Percentiles rank a stretch among this genome's conserved stretches.
Evolutionary conservation across 2,797 vertebrate genomes (phyloP).

Genomic region (Heterohyrax brucei): DNA sequence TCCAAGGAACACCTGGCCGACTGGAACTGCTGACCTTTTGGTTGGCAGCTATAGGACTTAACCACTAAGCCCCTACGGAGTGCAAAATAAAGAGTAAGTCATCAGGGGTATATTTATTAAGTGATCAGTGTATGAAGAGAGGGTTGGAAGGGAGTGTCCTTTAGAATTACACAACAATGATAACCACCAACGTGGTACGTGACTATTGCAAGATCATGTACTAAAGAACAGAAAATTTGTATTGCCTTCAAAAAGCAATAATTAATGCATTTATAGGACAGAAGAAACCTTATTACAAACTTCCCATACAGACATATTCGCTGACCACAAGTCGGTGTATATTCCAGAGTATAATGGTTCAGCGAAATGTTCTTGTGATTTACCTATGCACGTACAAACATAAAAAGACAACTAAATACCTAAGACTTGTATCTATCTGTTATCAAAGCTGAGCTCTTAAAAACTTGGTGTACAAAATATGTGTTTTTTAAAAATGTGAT

Average conservation of each 20-base stretch:
- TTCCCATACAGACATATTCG: not conserved
- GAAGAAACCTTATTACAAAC: conserved; percentile 27
- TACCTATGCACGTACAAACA: not conserved
- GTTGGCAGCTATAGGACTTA: too few species aligned
- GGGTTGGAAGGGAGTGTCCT: not conserved
- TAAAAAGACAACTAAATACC: not conserved
- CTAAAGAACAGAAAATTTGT: not conserved
- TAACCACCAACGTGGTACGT: not conserved
- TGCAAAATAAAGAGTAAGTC: conserved; percentile 51
- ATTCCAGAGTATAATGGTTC: not conserved
- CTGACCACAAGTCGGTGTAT: conserved; percentile 7
- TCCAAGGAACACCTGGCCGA: too few species aligned
- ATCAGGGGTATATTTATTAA: conserved; percentile 57
- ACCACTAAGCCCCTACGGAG: too few species aligned
- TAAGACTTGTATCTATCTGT: conserved; percentile 22
- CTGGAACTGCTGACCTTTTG: too few species aligned
- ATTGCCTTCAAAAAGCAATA: not conserved
- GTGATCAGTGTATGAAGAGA: not conserved
- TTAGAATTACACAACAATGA: not conserved
- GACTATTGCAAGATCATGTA: not conserved
- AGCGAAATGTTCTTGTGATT: conserved; percentile 36
- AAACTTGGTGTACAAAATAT: conserved; percentile 42
- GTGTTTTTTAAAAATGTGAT: conserved; percentile 42
- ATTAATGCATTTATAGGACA: not conserved
- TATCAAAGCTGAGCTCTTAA: conserved; percentile 65